These are phyloP conservation scores for Hymenopus coronatus DNA, from an alignment of 2,888 invertebrate genomes.

Conservation along the genomic window DNA sequence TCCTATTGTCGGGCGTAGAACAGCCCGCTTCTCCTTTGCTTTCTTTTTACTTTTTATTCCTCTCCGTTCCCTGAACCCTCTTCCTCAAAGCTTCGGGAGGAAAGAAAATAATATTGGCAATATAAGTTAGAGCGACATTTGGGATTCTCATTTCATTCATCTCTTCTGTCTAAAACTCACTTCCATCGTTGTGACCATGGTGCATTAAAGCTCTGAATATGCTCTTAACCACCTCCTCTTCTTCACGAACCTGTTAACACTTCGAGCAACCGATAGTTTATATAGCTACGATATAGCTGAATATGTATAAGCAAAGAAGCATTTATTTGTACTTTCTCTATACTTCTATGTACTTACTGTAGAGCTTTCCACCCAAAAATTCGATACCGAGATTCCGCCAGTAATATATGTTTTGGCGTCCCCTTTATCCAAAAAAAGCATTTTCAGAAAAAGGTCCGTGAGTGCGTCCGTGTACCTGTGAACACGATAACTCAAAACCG, in stretches of 20 bases:
- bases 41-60: neutral
- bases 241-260: neutral
- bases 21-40: neutral
- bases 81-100: neutral
- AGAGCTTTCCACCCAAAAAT: no score
- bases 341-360: no score
- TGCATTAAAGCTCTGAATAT: constrained; percentile 14
- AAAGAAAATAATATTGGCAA: constrained; percentile 18
- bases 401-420: no score
- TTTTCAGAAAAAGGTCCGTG: no score
- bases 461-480: no score
- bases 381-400: no score
- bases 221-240: neutral
- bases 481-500: no score
- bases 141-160: constrained; percentile 15
- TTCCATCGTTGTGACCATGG: neutral
- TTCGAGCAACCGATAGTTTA: constrained; percentile 5
- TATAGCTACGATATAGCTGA: constrained; percentile 7
- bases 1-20: constrained; percentile 1
- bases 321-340: no score
- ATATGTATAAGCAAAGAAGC: neutral
- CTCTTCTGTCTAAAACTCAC: constrained; percentile 1
- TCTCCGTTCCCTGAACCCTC: neutral
- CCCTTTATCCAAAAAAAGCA: no score
- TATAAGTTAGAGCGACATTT: constrained; percentile 5